These are phyloP conservation scores for Coptodon bakossiorum DNA, from an alignment of 2,113 vertebrate genomes.

Conservation along the genomic window DNA sequence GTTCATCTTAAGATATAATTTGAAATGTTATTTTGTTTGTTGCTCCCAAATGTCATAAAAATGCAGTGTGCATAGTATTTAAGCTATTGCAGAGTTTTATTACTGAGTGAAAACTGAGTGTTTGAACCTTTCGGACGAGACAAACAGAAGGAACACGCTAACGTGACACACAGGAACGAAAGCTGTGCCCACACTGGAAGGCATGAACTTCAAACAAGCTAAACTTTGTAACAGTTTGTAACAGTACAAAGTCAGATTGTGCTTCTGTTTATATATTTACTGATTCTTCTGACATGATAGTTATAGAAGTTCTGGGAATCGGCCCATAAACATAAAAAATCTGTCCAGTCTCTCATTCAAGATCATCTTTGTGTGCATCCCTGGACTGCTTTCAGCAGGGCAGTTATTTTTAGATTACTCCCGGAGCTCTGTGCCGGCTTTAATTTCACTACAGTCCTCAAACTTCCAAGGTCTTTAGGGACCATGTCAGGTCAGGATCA, in stretches of 20 bases:
- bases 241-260: background rate
- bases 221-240: background rate
- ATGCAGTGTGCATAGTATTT: background rate
- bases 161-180: accelerated
- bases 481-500: background rate
- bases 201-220: background rate
- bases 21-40: background rate
- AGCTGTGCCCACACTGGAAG: background rate
- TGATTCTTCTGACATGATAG: background rate
- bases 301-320: background rate
- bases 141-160: background rate
- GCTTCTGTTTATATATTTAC: background rate
- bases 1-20: background rate
- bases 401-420: background rate
- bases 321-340: background rate
- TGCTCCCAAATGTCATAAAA: background rate
- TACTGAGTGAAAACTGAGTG: background rate
- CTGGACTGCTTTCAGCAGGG: background rate
- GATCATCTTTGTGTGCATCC: background rate
- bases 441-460: background rate
- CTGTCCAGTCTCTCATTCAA: background rate
- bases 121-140: background rate
- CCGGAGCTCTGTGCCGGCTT: accelerated
- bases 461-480: background rate
- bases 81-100: background rate